Evolutionary conservation across 2,113 vertebrate genomes (phyloP).

Genomic region (Thymallus thymallus): DNA sequence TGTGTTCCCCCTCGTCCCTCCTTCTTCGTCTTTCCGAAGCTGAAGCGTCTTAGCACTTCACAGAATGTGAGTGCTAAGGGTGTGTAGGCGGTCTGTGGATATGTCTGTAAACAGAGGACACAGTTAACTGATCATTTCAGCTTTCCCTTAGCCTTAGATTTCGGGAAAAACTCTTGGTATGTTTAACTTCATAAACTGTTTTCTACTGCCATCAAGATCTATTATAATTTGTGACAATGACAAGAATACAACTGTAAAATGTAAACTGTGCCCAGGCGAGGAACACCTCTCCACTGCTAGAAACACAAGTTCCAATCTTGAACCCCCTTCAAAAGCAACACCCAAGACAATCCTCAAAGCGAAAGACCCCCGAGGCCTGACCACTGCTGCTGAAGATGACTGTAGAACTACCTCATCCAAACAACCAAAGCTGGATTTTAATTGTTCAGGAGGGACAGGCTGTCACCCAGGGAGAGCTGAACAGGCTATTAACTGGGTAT

Average conservation of each 20-base stretch:
- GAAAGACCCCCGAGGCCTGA: too few relatives aligned
- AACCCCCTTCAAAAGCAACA: too few relatives aligned
- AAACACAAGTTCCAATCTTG: too few relatives aligned
- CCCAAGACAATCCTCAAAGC: too few relatives aligned
- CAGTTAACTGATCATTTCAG: slow-evolving; percentile 12
- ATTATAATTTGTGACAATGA: slow-evolving; percentile 7
- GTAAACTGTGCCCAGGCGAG: not conserved
- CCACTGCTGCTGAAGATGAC: too few relatives aligned
- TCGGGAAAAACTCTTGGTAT: slow-evolving; percentile 8
- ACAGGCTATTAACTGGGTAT: too few relatives aligned
- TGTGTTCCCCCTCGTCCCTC: not conserved
- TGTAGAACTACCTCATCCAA: too few relatives aligned
- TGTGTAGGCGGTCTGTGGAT: slow-evolving; percentile 18
- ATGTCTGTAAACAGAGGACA: slow-evolving; percentile 14
- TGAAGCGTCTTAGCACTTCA: slow-evolving; percentile 19
- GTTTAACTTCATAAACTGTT: slow-evolving; percentile 14
- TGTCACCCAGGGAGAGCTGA: too few relatives aligned
- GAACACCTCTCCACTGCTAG: too few relatives aligned
- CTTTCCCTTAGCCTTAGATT: slow-evolving; percentile 10
- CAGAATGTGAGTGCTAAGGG: slow-evolving; percentile 18
- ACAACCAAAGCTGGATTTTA: too few relatives aligned
- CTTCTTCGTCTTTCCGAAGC: slow-evolving; percentile 5
- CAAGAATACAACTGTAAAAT: too few relatives aligned
- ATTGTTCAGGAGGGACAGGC: too few relatives aligned
- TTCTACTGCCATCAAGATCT: not conserved